Percentiles rank a stretch among this genome's conserved stretches.
phyloP scores from a whole-genome alignment of 2,113 vertebrate species.

The Dasyurus viverrinus region DNA sequence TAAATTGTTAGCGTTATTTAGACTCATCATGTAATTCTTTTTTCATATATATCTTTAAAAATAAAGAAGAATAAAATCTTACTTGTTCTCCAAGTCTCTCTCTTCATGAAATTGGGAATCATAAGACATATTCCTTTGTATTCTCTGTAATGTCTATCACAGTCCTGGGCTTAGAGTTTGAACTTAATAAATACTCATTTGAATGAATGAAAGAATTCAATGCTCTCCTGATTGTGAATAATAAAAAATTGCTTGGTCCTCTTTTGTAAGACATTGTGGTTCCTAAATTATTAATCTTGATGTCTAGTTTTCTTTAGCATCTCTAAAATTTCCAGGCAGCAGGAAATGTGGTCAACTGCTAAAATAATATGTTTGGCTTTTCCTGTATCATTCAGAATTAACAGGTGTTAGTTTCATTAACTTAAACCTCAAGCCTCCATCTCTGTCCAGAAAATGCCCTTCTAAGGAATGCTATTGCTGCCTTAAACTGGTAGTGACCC shows the following conservation, averaged over 20 bases:
- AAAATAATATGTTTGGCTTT: slow-evolving; percentile 37
- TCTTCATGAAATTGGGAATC: background rate
- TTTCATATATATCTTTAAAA: background rate
- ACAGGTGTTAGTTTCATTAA: slow-evolving; percentile 64
- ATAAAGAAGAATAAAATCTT: background rate
- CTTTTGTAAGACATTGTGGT: slow-evolving; percentile 57
- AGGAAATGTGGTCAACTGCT: slow-evolving; percentile 69
- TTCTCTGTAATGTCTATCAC: background rate
- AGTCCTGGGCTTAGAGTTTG: background rate
- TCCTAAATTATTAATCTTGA: slow-evolving; percentile 64
- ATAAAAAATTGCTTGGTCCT: background rate
- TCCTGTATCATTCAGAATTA: slow-evolving; percentile 21
- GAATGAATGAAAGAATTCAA: slow-evolving; percentile 32
- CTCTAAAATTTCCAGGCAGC: slow-evolving; percentile 60
- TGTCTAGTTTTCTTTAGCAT: slow-evolving; percentile 50
- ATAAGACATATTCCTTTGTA: background rate
- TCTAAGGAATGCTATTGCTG: slow-evolving; percentile 19
- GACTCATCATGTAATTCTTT: background rate
- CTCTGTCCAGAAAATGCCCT: slow-evolving; percentile 9
- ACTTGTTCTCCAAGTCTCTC: background rate
- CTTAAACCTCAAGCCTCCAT: background rate
- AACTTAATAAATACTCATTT: slow-evolving; percentile 14
- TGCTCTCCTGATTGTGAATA: background rate
- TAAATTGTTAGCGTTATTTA: background rate
- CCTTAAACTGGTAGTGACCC: slow-evolving; percentile 7